A percentile compares a stretch with the other conserved stretches of the same genome.
Conservation (phyloP, 1,140 invertebrate genomes). For the Aphelenchoides besseyi region DNA sequence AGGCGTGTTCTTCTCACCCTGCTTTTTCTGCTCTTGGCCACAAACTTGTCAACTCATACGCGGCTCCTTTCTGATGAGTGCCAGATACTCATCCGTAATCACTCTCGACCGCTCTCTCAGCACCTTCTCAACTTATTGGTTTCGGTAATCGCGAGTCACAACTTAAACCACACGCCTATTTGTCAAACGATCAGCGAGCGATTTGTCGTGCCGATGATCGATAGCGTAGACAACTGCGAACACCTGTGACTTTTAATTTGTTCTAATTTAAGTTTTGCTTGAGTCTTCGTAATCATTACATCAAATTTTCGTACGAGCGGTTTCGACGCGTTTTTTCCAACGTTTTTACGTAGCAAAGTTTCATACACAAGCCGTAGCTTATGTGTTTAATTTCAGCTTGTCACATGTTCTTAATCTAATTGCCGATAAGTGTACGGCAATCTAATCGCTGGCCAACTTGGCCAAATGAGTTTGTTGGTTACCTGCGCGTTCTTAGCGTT, state of each 20-base stretch:
- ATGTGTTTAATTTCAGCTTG: background rate
- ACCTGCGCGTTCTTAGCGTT: background rate
- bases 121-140: background rate
- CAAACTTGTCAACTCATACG: constrained; percentile 2
- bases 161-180: background rate
- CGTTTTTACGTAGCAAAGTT: background rate
- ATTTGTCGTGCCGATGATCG: constrained; percentile 1
- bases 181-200: no score
- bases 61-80: background rate
- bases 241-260: background rate
- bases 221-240: background rate
- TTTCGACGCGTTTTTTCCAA: background rate
- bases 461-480: background rate
- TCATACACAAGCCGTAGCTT: no score
- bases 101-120: background rate
- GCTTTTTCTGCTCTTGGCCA: background rate
- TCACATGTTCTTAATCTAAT: constrained; percentile 4
- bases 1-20: background rate
- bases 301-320: background rate
- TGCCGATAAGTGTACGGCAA: background rate
- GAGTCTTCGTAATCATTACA: background rate
- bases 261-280: background rate
- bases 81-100: background rate
- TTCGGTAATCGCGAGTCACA: background rate
- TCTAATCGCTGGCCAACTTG: background rate